These are phyloP conservation scores for Drosophila varians DNA, from an alignment of 1,140 invertebrate genomes.

Conservation along the genomic window DNA sequence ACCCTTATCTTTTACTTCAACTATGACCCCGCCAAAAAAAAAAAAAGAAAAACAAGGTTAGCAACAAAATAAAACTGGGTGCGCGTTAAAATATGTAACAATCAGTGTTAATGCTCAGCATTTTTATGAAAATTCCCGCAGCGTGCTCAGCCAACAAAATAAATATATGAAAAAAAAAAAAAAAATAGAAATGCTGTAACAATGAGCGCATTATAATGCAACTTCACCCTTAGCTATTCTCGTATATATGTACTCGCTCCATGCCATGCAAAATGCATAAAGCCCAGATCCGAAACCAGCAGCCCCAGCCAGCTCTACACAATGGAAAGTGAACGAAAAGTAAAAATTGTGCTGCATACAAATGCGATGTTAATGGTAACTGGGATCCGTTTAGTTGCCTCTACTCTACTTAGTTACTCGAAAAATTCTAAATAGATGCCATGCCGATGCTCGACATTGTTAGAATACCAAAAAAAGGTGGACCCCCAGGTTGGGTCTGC, in stretches of 20 bases:
- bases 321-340: slow-evolving; percentile 53
- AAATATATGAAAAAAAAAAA: slow-evolving; percentile 21
- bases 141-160: slow-evolving; percentile 35
- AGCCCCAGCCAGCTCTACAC: slow-evolving; percentile 30
- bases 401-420: slow-evolving; percentile 21
- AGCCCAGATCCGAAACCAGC: slow-evolving; percentile 31
- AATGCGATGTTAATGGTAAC: slow-evolving; percentile 57
- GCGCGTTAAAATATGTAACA: slow-evolving; percentile 73
- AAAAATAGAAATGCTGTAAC: slow-evolving; percentile 23
- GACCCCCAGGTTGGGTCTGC: slow-evolving; percentile 30
- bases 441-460: slow-evolving; percentile 43
- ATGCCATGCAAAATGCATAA: slow-evolving; percentile 41
- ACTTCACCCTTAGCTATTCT: slow-evolving; percentile 32
- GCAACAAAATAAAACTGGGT: slow-evolving; percentile 46
- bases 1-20: slow-evolving; percentile 19
- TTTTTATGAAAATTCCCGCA: slow-evolving; percentile 74
- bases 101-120: slow-evolving; percentile 75
- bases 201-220: slow-evolving; percentile 70
- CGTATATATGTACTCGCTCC: slow-evolving; percentile 6
- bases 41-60: background rate
- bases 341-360: slow-evolving; percentile 64
- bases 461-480: slow-evolving; percentile 28
- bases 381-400: slow-evolving; percentile 33
- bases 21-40: slow-evolving; percentile 5
- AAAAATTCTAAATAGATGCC: slow-evolving; percentile 40